Conservation (phyloP, 2,797 vertebrate species). For the Lophius americanus region DNA sequence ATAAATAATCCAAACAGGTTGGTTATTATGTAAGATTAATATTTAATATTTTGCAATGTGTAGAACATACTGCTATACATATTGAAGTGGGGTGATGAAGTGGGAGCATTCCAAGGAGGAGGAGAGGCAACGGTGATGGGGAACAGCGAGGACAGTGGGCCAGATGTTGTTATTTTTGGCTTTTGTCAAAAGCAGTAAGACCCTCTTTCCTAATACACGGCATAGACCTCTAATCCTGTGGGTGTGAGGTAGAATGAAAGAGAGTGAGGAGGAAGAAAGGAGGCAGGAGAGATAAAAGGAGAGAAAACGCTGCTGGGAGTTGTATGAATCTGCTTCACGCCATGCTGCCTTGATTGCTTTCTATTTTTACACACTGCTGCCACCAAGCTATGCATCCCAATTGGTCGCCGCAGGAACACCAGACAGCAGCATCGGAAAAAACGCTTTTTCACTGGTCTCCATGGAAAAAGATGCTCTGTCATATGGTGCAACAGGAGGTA, state of each 20-base stretch:
- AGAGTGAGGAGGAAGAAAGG: slow-evolving; percentile 67
- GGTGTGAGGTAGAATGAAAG: slow-evolving; percentile 78
- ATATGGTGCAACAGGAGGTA: slow-evolving; percentile 66
- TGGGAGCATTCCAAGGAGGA: slow-evolving; percentile 46
- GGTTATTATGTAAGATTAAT: slow-evolving; percentile 74
- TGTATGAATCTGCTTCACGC: slow-evolving; percentile 83
- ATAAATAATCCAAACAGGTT: slow-evolving; percentile 60
- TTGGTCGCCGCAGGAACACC: slow-evolving; percentile 83
- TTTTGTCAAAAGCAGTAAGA: slow-evolving; percentile 78
- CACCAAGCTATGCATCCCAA: slow-evolving; percentile 83
- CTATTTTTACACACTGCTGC: slow-evolving; percentile 86
- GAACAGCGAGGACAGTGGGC: slow-evolving; percentile 63
- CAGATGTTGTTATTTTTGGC: slow-evolving; percentile 78
- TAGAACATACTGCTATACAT: slow-evolving; percentile 50
- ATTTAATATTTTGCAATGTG: slow-evolving; percentile 58
- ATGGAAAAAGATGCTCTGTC: slow-evolving; percentile 56
- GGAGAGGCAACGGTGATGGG: slow-evolving; percentile 40
- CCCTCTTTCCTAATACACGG: slow-evolving; percentile 73
- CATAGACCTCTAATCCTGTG: slow-evolving; percentile 77
- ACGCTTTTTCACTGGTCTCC: slow-evolving; percentile 73
- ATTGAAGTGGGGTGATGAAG: slow-evolving; percentile 55
- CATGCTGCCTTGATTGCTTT: slow-evolving; percentile 84
- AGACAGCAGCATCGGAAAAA: slow-evolving; percentile 77
- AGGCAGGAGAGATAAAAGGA: slow-evolving; percentile 74
- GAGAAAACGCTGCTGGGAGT: slow-evolving; percentile 80